Conservation (phyloP, 2,888 invertebrate genomes). For the Rhamnusium bicolor region DNA sequence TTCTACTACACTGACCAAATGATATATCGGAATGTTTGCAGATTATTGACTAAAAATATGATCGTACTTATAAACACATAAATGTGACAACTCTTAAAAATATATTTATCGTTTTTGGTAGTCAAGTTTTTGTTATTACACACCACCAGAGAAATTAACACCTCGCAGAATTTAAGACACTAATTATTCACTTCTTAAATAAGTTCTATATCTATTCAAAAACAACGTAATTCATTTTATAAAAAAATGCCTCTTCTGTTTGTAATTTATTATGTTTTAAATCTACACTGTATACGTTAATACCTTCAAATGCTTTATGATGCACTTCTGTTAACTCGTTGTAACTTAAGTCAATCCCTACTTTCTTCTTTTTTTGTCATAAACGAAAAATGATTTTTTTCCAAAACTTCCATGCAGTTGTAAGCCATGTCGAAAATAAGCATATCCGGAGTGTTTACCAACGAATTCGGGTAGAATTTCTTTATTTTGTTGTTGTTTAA, state of each 20-base stretch:
- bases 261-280: conserved; percentile 29
- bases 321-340: conserved; percentile 33
- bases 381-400: conserved; percentile 28
- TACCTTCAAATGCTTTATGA: conserved; percentile 23
- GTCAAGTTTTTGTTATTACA: too few relatives aligned
- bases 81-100: too few relatives aligned
- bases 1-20: too few relatives aligned
- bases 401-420: conserved; percentile 27
- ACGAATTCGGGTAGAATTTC: conserved; percentile 16
- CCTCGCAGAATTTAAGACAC: background rate
- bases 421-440: conserved; percentile 22
- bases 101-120: too few relatives aligned
- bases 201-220: background rate
- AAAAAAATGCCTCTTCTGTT: background rate
- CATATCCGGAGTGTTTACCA: conserved; percentile 34
- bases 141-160: background rate
- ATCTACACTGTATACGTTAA: conserved; percentile 20
- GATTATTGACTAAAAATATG: too few relatives aligned
- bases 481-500: conserved; percentile 29
- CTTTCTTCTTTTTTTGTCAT: conserved; percentile 21
- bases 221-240: background rate
- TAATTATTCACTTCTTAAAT: background rate
- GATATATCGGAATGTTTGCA: too few relatives aligned
- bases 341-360: conserved; percentile 26
- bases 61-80: too few relatives aligned